phyloP scores from a whole-genome alignment of 2,113 vertebrate genomes.

The Abramis brama region DNA sequence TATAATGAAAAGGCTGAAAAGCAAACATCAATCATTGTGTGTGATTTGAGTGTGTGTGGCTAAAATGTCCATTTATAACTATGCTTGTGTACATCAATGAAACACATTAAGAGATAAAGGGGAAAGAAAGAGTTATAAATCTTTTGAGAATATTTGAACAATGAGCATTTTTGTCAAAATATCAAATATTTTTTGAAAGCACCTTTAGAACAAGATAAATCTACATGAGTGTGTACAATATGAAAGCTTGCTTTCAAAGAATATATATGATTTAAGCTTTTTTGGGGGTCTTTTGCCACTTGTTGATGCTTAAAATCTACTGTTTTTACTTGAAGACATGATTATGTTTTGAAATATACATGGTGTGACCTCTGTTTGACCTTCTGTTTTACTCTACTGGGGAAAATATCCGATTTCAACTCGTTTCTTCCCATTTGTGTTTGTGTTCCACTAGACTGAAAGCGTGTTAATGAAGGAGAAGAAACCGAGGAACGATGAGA shows the following conservation, averaged over 20 bases:
- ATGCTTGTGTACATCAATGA: constrained; percentile 41
- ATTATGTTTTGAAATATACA: no score
- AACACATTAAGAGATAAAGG: background rate
- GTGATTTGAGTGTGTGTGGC: background rate
- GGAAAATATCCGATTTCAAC: background rate
- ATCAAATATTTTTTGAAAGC: background rate
- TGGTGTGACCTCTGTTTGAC: constrained; percentile 23
- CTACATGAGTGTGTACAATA: background rate
- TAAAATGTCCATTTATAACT: constrained; percentile 36
- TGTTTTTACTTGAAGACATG: background rate
- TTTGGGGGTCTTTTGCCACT: background rate
- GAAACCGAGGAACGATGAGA: constrained; percentile 65
- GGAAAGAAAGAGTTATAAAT: background rate
- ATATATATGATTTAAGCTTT: background rate
- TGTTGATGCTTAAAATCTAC: background rate
- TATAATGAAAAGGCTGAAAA: background rate
- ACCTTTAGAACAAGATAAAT: background rate
- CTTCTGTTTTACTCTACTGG: constrained; percentile 9
- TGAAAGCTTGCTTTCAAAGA: background rate
- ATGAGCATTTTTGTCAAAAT: background rate
- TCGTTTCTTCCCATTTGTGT: background rate
- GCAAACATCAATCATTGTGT: background rate
- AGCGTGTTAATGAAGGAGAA: constrained; percentile 9
- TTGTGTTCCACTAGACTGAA: background rate
- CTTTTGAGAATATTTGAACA: background rate